Evolutionary conservation across 2,888 invertebrate genomes (phyloP).

Genomic region (Drosophila falleni): DNA sequence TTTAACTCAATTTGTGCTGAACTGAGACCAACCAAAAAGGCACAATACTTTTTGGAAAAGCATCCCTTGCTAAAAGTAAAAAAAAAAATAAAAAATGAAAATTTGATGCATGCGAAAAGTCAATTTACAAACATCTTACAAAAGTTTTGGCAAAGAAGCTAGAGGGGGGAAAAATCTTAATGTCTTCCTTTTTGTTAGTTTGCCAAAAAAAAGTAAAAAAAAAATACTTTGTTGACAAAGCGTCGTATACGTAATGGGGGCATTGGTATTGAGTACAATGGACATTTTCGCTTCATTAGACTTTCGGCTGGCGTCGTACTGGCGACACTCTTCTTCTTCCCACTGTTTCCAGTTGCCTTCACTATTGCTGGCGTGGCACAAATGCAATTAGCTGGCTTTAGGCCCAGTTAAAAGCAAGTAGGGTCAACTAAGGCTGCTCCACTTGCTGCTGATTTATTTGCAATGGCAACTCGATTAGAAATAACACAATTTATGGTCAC

Average conservation of each 20-base stretch:
- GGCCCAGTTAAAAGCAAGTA: conserved; percentile 12
- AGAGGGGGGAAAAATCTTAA: not conserved
- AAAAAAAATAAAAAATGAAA: conserved; percentile 18
- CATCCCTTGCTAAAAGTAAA: conserved; percentile 6
- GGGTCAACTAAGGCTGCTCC: conserved; percentile 54
- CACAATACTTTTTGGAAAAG: not conserved
- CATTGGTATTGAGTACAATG: conserved; percentile 36
- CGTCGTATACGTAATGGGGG: conserved; percentile 37
- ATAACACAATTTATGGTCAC: conserved; percentile 57
- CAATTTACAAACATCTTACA: conserved; percentile 50
- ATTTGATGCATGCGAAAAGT: conserved; percentile 47
- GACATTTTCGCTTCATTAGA: conserved; percentile 34
- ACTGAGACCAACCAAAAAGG: conserved; percentile 1
- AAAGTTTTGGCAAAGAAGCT: not conserved
- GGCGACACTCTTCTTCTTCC: conserved; percentile 39
- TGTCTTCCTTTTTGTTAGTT: conserved; percentile 33
- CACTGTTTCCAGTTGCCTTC: conserved; percentile 10
- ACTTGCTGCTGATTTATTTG: conserved; percentile 49
- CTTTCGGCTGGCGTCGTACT: conserved; percentile 44
- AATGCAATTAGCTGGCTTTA: conserved; percentile 71
- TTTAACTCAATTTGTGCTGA: conserved; percentile 36
- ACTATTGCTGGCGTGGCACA: conserved; percentile 16
- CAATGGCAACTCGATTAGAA: conserved; percentile 54
- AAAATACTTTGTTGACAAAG: conserved; percentile 24
- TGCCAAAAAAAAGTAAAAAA: conserved; percentile 2